A percentile compares a stretch with the other conserved stretches of the same genome.
Conservation (phyloP, 2,797 vertebrate genomes). For the Enteromius radiatus region DNA sequence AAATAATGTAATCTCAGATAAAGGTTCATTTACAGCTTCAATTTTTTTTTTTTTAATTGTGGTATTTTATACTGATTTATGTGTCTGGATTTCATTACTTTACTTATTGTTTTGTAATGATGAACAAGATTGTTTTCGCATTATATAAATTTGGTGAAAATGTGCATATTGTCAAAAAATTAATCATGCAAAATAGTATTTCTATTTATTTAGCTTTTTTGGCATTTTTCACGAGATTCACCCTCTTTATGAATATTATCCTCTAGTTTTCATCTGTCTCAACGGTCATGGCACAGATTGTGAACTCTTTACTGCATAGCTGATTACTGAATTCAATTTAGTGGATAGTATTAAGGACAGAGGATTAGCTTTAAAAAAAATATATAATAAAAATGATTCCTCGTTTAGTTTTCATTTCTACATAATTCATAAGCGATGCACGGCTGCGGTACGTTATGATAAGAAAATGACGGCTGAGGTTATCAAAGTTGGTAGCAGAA, state of each 20-base stretch:
- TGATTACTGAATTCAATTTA: constrained; percentile 8
- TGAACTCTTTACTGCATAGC: constrained; percentile 37
- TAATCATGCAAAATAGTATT: constrained; percentile 15
- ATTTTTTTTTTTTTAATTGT: not conserved
- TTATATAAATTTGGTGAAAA: not conserved
- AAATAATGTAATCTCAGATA: not conserved
- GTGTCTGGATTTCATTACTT: not conserved
- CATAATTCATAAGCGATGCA: not conserved
- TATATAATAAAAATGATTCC: constrained; percentile 7
- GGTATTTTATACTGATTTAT: not conserved
- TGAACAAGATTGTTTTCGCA: not conserved
- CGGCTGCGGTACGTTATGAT: not conserved
- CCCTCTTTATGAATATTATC: constrained; percentile 4
- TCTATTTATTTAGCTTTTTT: not conserved
- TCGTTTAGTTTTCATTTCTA: constrained; percentile 16
- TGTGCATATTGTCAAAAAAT: not conserved
- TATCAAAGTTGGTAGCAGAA: constrained; percentile 15
- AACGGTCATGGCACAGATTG: constrained; percentile 44
- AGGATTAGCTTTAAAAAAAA: not conserved
- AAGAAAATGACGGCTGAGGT: constrained; percentile 35
- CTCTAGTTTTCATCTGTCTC: not conserved
- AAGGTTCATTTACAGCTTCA: not conserved
- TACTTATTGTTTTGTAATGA: not conserved
- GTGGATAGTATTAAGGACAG: not conserved
- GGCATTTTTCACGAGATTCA: not conserved